phyloP scores from a whole-genome alignment of 2,888 invertebrate genomes.

The Hirtodrosophila duncani region DNA sequence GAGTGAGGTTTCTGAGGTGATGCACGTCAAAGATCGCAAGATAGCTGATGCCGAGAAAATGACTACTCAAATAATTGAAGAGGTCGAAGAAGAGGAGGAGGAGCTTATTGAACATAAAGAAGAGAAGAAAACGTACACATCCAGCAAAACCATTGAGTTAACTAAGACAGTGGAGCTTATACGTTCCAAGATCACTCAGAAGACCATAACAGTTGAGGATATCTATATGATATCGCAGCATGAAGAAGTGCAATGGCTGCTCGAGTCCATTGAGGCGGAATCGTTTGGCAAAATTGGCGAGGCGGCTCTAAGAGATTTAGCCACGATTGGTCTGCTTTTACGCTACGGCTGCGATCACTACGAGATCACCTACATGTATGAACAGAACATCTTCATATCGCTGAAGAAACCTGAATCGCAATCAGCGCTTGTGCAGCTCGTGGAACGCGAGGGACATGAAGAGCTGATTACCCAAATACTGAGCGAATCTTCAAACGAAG shows the following conservation, averaged over 20 bases:
- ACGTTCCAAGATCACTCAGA: constrained; percentile 74
- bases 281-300: constrained; percentile 88
- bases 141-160: constrained; percentile 75
- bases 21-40: constrained; percentile 78
- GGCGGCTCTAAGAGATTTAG: constrained; percentile 87
- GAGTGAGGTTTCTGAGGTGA: constrained; percentile 79
- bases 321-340: constrained; percentile 88
- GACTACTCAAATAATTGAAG: constrained; percentile 38
- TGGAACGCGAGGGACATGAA: constrained; percentile 90
- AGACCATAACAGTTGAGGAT: constrained; percentile 79
- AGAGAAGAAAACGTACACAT: constrained; percentile 45
- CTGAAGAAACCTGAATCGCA: constrained; percentile 89
- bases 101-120: constrained; percentile 22
- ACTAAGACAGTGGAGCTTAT: constrained; percentile 80
- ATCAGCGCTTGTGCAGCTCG: constrained; percentile 89
- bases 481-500: constrained; percentile 88
- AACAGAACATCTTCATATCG: constrained; percentile 88
- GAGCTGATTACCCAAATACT: constrained; percentile 89
- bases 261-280: constrained; percentile 86
- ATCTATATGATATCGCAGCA: constrained; percentile 82
- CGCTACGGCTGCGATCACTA: constrained; percentile 86
- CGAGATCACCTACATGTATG: constrained; percentile 88
- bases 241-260: constrained; percentile 86
- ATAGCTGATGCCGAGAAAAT: constrained; percentile 67
- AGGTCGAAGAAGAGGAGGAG: constrained; percentile 23